A percentile compares a stretch with the other conserved stretches of the same genome.
Evolutionary conservation across 92 coral and sea anemone species (phyloP).

Genomic region (Epizoanthus rinbou): DNA sequence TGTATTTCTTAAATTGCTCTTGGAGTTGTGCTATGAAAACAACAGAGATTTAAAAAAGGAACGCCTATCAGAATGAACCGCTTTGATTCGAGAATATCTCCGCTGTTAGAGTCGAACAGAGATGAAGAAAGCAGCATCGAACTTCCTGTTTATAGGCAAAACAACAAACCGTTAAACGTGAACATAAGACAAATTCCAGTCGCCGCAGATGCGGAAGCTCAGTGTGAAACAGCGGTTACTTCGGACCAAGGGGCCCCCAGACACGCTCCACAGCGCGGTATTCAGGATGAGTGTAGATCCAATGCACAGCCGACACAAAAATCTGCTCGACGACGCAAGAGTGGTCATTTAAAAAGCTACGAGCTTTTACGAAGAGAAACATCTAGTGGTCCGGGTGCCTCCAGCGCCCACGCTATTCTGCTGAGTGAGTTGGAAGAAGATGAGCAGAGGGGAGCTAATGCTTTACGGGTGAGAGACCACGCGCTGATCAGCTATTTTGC

Average conservation of each 20-base stretch:
- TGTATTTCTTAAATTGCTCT: no score
- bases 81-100: no score
- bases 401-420: background rate
- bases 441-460: background rate
- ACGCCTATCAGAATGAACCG: no score
- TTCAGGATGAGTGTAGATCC: slow-evolving; percentile 12
- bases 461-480: slow-evolving; percentile 47
- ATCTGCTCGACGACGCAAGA: slow-evolving; percentile 29
- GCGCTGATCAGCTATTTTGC: slow-evolving; percentile 64
- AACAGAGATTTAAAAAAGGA: no score
- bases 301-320: slow-evolving; percentile 23
- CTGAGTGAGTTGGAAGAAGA: background rate
- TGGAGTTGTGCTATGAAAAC: no score
- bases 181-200: background rate
- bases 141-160: background rate
- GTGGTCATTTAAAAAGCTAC: background rate
- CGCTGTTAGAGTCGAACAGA: background rate
- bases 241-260: background rate
- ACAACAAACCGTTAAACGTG: background rate
- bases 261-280: slow-evolving; percentile 20
- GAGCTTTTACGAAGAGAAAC: slow-evolving; percentile 5
- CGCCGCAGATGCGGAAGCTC: background rate
- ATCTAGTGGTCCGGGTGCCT: background rate
- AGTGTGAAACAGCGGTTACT: background rate
- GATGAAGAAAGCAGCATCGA: background rate